phyloP scores from a whole-genome alignment of 2,888 invertebrate species.

The Drosophila neotestacea region DNA sequence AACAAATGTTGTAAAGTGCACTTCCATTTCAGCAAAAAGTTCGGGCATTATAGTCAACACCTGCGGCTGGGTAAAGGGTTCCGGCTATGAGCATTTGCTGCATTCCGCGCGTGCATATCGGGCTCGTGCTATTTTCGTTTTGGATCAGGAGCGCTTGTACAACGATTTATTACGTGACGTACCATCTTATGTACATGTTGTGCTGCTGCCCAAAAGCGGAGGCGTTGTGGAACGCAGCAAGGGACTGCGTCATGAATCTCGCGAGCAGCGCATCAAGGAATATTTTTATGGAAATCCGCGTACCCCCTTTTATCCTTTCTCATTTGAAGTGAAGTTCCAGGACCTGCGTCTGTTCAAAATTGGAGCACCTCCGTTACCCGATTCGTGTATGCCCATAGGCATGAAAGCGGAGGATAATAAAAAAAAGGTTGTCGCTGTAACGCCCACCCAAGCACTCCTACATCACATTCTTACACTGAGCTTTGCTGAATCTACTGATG shows the following conservation, averaged over 20 bases:
- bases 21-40: slow-evolving; percentile 87
- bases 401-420: slow-evolving; percentile 96
- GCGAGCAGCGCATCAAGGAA: slow-evolving; percentile 94
- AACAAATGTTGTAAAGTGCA: background rate
- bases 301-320: slow-evolving; percentile 95
- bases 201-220: slow-evolving; percentile 97
- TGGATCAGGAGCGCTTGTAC: slow-evolving; percentile 98
- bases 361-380: slow-evolving; percentile 96
- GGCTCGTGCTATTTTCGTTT: slow-evolving; percentile 96
- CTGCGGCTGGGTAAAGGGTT: slow-evolving; percentile 98
- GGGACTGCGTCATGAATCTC: slow-evolving; percentile 89
- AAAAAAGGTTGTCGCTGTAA: slow-evolving; percentile 93
- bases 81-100: slow-evolving; percentile 94
- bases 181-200: slow-evolving; percentile 96
- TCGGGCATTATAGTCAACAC: slow-evolving; percentile 98
- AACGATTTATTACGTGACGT: slow-evolving; percentile 97
- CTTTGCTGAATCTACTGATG: slow-evolving; percentile 92
- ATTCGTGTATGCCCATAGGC: slow-evolving; percentile 98
- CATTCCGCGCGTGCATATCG: slow-evolving; percentile 97
- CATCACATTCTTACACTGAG: slow-evolving; percentile 96
- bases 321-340: slow-evolving; percentile 95
- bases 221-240: slow-evolving; percentile 96
- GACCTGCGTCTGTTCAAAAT: slow-evolving; percentile 97
- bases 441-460: slow-evolving; percentile 90
- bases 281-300: slow-evolving; percentile 95